Evolutionary conservation across 2,113 vertebrate species (phyloP).

Genomic region (Strigops habroptila): DNA sequence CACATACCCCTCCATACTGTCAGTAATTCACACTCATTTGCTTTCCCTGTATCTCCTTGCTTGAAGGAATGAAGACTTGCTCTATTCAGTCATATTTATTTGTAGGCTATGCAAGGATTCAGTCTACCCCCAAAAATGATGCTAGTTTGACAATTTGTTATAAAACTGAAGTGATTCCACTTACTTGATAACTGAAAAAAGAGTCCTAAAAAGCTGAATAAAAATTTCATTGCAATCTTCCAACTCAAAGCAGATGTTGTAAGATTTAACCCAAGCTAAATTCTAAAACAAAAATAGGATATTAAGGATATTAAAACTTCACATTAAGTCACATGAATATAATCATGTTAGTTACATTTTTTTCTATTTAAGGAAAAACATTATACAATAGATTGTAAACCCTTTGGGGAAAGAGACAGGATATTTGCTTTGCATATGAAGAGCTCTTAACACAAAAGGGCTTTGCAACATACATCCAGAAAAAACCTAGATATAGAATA

Average conservation of each 20-base stretch:
- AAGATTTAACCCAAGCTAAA: slow-evolving; percentile 99
- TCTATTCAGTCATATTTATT: not conserved
- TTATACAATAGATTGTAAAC: not conserved
- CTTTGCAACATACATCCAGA: not conserved
- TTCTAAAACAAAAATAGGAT: slow-evolving; percentile 80
- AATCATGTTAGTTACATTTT: not conserved
- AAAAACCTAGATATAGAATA: not conserved
- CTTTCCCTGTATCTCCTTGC: not conserved
- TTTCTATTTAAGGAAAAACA: not conserved
- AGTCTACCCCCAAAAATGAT: not conserved
- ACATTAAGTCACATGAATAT: slow-evolving; percentile 12
- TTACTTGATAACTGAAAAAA: slow-evolving; percentile 99
- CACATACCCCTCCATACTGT: not conserved
- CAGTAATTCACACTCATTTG: not conserved
- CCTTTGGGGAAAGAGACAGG: not conserved
- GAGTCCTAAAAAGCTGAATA: slow-evolving; percentile 98
- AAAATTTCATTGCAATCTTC: slow-evolving; percentile 99
- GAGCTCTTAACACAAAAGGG: not conserved
- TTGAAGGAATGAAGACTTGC: not conserved
- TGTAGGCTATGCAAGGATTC: not conserved
- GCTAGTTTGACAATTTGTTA: not conserved
- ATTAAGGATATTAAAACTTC: slow-evolving; percentile 39
- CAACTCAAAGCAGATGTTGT: slow-evolving; percentile 99
- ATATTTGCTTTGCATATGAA: not conserved
- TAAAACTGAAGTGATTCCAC: slow-evolving; percentile 56